phyloP scores from a whole-genome alignment of 2,797 vertebrate species.

The Rhabdomys pumilio region DNA sequence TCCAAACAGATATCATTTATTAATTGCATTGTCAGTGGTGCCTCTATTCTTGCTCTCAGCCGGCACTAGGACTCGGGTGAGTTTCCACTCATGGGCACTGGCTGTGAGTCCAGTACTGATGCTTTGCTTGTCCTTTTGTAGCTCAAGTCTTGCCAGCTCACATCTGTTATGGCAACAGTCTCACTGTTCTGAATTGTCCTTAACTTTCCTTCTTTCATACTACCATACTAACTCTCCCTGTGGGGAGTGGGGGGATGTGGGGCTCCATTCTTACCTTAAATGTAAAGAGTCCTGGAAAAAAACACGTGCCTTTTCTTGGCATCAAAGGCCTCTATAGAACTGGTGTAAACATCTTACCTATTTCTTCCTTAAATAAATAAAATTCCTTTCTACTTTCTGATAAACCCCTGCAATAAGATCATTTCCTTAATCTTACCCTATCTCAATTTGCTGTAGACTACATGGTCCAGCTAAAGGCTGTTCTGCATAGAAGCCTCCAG shows the following conservation, averaged over 20 bases:
- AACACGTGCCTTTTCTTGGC: constrained; percentile 2
- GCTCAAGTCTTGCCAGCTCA: not conserved
- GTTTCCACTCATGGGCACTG: not conserved
- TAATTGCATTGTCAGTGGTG: not conserved
- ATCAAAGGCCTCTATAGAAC: not conserved
- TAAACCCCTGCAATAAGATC: not conserved
- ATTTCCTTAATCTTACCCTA: constrained; percentile 15
- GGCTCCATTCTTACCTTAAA: not conserved
- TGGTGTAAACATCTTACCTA: not conserved
- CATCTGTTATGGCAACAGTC: not conserved
- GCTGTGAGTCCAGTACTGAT: not conserved
- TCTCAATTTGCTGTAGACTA: not conserved
- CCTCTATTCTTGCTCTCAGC: not conserved
- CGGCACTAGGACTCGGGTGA: not conserved
- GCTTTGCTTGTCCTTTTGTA: not conserved
- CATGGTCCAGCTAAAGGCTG: not conserved
- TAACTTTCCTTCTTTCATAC: not conserved
- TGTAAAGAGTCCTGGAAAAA: constrained; percentile 10
- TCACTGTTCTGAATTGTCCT: not conserved
- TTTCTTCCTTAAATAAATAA: not conserved
- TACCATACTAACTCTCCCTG: not conserved
- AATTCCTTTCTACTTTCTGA: not conserved
- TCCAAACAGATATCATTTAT: not conserved
- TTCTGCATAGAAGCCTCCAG: not conserved
- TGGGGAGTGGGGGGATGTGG: not conserved